Evolutionary conservation across 2,888 invertebrate species (phyloP).

Genomic region (Timema podura): DNA sequence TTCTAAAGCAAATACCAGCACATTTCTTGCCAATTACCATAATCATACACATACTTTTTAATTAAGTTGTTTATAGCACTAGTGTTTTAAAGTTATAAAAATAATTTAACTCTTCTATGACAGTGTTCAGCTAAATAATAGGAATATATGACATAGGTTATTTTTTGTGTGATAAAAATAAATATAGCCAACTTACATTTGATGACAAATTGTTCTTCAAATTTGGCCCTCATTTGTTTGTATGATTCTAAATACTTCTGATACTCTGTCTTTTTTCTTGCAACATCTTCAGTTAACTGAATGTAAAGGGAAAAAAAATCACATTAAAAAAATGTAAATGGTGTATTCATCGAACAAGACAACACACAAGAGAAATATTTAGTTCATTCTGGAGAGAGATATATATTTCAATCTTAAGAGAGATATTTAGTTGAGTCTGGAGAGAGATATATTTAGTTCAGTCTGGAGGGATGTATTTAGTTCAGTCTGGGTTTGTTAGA

Average conservation of each 20-base stretch:
- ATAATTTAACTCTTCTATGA: too few species aligned
- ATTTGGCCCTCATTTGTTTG: slow-evolving; percentile 81
- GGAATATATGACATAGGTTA: too few species aligned
- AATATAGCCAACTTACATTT: slow-evolving; percentile 65
- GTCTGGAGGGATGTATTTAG: too few species aligned
- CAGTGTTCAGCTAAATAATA: too few species aligned
- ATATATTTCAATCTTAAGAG: too few species aligned
- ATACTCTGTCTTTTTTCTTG: slow-evolving; percentile 84
- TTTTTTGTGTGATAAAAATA: too few species aligned
- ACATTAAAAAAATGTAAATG: not conserved
- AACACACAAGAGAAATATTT: too few species aligned
- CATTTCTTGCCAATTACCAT: not conserved
- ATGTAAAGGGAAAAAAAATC: slow-evolving; percentile 45
- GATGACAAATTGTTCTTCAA: slow-evolving; percentile 84
- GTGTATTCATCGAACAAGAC: too few species aligned
- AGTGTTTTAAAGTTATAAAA: not conserved
- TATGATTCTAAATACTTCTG: slow-evolving; percentile 87
- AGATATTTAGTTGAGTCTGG: too few species aligned
- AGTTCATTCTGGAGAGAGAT: too few species aligned
- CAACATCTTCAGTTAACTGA: slow-evolving; percentile 84
- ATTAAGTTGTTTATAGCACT: not conserved
- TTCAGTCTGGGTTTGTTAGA: too few species aligned
- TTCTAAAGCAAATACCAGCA: not conserved
- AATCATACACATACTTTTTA: not conserved
- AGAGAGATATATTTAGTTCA: too few species aligned